Percentiles rank a stretch among this genome's conserved stretches.
These are phyloP conservation scores for Lasiurus borealis DNA, from an alignment of 2,113 vertebrate species.

Conservation along the genomic window DNA sequence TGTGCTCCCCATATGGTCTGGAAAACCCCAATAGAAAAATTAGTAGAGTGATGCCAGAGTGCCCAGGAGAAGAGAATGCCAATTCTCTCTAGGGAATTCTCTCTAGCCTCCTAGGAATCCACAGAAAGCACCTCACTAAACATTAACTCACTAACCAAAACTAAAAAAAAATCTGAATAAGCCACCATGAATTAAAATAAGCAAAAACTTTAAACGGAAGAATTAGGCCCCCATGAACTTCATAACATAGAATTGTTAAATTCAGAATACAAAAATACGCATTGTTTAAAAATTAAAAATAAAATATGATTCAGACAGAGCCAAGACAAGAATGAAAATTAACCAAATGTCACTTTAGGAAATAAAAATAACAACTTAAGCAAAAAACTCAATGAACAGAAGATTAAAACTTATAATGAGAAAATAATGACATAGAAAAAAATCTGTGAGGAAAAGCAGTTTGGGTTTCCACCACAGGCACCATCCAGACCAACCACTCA, in stretches of 20 bases:
- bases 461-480: too few relatives aligned
- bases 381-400: not conserved
- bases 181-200: not conserved
- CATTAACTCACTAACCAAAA: not conserved
- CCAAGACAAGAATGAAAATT: slow-evolving; percentile 27
- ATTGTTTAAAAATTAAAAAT: not conserved
- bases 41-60: not conserved
- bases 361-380: slow-evolving; percentile 52
- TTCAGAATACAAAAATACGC: not conserved
- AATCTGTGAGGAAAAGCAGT: not conserved
- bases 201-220: not conserved
- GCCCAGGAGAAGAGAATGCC: not conserved
- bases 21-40: not conserved
- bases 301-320: not conserved
- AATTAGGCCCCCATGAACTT: not conserved
- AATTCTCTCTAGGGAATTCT: not conserved
- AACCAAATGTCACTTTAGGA: not conserved
- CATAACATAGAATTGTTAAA: not conserved
- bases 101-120: not conserved
- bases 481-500: too few relatives aligned
- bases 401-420: not conserved
- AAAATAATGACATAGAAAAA: slow-evolving; percentile 31
- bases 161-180: not conserved
- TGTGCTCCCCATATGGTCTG: not conserved
- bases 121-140: not conserved